Evolutionary conservation across 1,140 invertebrate species (phyloP).

Genomic region (Plectus sambesii): DNA sequence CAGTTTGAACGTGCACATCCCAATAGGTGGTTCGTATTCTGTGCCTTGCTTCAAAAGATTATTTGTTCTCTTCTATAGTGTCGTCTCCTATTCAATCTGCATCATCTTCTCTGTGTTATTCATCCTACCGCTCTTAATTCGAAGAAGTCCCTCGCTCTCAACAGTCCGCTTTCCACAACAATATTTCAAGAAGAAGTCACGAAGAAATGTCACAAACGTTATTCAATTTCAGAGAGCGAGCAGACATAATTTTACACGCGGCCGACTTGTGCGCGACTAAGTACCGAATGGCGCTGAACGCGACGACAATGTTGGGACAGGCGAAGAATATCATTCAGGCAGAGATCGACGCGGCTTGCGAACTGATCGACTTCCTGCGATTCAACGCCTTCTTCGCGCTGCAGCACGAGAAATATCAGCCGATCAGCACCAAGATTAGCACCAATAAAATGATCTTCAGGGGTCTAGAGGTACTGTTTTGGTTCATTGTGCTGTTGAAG

Average conservation of each 20-base stretch:
- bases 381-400: slow-evolving; percentile 85
- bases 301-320: slow-evolving; percentile 93
- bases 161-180: no score
- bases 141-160: no score
- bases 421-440: slow-evolving; percentile 67
- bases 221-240: slow-evolving; percentile 53
- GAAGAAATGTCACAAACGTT: slow-evolving; percentile 7
- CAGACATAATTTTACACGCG: slow-evolving; percentile 55
- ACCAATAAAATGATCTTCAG: slow-evolving; percentile 74
- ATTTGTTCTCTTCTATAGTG: no score
- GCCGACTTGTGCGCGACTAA: slow-evolving; percentile 77
- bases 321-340: slow-evolving; percentile 89
- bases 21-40: no score
- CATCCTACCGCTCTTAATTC: no score
- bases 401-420: slow-evolving; percentile 72
- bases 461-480: slow-evolving; percentile 68
- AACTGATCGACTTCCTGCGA: slow-evolving; percentile 87
- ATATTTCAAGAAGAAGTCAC: no score
- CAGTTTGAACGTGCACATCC: no score
- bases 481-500: background rate
- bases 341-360: slow-evolving; percentile 90
- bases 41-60: no score
- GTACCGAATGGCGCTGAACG: slow-evolving; percentile 79
- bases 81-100: background rate
- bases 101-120: no score